These are phyloP conservation scores for Euglossa dilemma DNA, from an alignment of 1,140 invertebrate genomes.

Conservation along the genomic window DNA sequence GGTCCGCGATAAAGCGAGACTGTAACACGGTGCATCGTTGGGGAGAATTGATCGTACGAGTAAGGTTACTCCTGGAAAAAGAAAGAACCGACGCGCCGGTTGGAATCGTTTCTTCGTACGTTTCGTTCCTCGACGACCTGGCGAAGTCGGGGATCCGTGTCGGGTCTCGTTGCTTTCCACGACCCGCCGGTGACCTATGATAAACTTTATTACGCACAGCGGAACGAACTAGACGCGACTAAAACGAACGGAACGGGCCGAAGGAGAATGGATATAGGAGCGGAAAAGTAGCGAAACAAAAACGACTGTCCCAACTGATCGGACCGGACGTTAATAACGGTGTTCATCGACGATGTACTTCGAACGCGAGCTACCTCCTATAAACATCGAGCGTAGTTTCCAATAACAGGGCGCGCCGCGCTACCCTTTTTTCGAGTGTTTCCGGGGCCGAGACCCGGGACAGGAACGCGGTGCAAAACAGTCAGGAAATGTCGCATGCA, in stretches of 20 bases:
- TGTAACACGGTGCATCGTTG: not conserved
- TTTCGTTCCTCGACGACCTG: constrained; percentile 1
- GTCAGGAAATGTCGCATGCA: constrained; percentile 66
- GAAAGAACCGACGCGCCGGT: not conserved
- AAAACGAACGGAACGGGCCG: not conserved
- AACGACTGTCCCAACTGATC: constrained; percentile 10
- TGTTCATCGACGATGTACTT: constrained; percentile 32
- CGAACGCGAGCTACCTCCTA: constrained; percentile 23
- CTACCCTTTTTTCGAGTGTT: constrained; percentile 33
- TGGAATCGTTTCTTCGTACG: not conserved
- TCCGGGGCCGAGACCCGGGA: constrained; percentile 18
- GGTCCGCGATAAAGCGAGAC: constrained; percentile 45
- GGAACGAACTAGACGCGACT: not conserved
- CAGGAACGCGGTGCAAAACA: constrained; percentile 38
- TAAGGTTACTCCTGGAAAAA: not conserved
- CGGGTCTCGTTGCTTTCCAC: not conserved
- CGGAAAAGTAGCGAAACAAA: not conserved
- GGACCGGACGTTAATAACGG: constrained; percentile 35
- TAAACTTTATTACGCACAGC: not conserved
- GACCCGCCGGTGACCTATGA: not conserved
- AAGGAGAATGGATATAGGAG: not conserved
- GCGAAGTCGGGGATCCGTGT: not conserved
- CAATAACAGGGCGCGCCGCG: constrained; percentile 38
- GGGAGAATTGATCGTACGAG: not conserved
- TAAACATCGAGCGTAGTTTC: constrained; percentile 45